A percentile compares a stretch with the other conserved stretches of the same genome.
These are phyloP conservation scores for Tetramorium parvispinum DNA, from an alignment of 1,140 invertebrate genomes.

Conservation along the genomic window DNA sequence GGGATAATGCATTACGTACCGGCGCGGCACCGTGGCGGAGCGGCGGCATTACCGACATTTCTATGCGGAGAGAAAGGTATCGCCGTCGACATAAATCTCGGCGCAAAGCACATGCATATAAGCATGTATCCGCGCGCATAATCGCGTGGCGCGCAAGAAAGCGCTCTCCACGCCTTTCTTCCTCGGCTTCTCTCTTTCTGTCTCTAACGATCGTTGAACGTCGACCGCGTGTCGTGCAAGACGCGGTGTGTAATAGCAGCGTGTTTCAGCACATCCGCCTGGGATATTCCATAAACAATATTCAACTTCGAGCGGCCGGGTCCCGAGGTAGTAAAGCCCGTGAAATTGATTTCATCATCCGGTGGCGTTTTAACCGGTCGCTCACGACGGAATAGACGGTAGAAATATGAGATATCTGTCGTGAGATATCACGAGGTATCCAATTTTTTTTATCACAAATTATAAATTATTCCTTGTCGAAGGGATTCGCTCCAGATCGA, in stretches of 20 bases:
- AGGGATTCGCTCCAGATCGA: too few relatives aligned
- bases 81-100: conserved; percentile 68
- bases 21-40: not conserved
- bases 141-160: conserved; percentile 52
- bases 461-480: not conserved
- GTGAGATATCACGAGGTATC: not conserved
- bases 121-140: conserved; percentile 61
- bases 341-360: conserved; percentile 48
- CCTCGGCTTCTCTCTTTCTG: conserved; percentile 50
- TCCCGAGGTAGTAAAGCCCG: conserved; percentile 12
- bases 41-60: conserved; percentile 67
- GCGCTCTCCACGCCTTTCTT: conserved; percentile 47
- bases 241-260: conserved; percentile 4
- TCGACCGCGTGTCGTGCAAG: conserved; percentile 47
- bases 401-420: not conserved
- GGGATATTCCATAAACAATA: conserved; percentile 45
- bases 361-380: conserved; percentile 7
- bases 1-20: conserved; percentile 54
- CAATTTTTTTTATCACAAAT: not conserved
- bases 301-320: not conserved
- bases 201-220: not conserved
- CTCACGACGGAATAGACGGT: not conserved
- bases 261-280: conserved; percentile 28
- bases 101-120: conserved; percentile 56
- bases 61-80: conserved; percentile 70